Evolutionary conservation across 2,888 invertebrate species (phyloP).

Genomic region (Chrysopilus asiliformis): DNA sequence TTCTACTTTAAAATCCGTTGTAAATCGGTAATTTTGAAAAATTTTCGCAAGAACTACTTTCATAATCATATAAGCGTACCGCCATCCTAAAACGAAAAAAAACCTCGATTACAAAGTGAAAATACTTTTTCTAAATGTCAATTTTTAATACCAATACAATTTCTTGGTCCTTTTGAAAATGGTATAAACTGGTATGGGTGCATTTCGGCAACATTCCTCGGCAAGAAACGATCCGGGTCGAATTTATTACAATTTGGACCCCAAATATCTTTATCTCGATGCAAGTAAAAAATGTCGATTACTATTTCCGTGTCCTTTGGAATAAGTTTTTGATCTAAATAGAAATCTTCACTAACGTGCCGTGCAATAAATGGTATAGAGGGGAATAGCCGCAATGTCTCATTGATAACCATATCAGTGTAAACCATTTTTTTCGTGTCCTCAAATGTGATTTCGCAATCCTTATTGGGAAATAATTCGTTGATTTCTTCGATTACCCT

Average conservation of each 20-base stretch:
- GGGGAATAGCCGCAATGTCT: background rate
- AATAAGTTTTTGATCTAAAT: background rate
- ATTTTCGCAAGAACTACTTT: slow-evolving; percentile 1
- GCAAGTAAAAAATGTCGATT: background rate
- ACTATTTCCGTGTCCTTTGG: background rate
- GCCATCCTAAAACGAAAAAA: background rate
- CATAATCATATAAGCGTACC: background rate
- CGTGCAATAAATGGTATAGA: background rate
- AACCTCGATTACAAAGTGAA: background rate
- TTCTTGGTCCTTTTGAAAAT: slow-evolving; percentile 1
- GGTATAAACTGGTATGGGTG: slow-evolving; percentile 1
- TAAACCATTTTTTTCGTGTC: background rate
- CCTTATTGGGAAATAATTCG: background rate
- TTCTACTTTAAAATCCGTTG: slow-evolving; percentile 1
- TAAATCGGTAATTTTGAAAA: background rate
- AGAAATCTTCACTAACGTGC: background rate
- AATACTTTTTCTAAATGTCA: background rate
- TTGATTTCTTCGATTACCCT: background rate
- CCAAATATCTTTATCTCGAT: slow-evolving; percentile 1
- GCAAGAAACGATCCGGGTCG: slow-evolving; percentile 2
- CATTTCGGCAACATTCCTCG: background rate
- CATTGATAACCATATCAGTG: slow-evolving; percentile 2
- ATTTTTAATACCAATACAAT: background rate
- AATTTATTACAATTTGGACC: slow-evolving; percentile 1
- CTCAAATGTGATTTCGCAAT: background rate